Evolutionary conservation across 1,140 invertebrate genomes (phyloP), one percentile per base, ranked within the genome.

Genomic region (Drosophila oshimai): DNA sequence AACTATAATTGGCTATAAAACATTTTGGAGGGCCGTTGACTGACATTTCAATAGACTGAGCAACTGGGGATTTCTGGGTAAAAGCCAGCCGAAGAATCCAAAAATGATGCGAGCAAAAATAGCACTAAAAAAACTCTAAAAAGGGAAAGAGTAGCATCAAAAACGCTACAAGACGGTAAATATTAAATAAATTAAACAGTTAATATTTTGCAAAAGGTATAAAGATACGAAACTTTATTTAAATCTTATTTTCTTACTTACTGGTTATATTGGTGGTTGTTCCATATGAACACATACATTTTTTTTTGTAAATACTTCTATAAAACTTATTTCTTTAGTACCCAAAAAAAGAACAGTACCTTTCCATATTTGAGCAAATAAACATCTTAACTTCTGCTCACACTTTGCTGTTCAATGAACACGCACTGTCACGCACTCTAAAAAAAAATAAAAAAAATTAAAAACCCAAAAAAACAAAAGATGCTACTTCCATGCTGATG

Each of bases 1-100:
- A 78, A 39, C 26, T 46, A 65, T 78, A 78, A 78, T 78, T 78
- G 74, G 53, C 61, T 42, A 68, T 68, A 36, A 53, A 71, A 76
- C 73, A 75, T 76, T 70, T 70, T 29, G 17, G 29, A 37, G 36
- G 37, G 45, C 45, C 53, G 58, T 65, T 65, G 67, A 77, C 39
- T 77, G 67, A 78, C 68, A 73, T 68, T 61, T 73, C 61, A 72
- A 78, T 73, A 55, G 67, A 68, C 37, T 18, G 57, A n/a, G n/a
- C 12, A 34, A 31, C 10, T 33, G 37, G 28, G 24, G 31, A 18
- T n/a, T n/a, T n/a, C n/a, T n/a, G n/a, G n/a, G n/a, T n/a, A 26
- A 51, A 51, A 65, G 37, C n/a, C 47, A 29, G 2, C 24, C 22
- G 12, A 61, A 26, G 18, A 28, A 37, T 22, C 60, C 39, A 41